These are phyloP conservation scores for Acestrorhynchus altus DNA, from an alignment of 2,797 vertebrate genomes.

Conservation along the genomic window DNA sequence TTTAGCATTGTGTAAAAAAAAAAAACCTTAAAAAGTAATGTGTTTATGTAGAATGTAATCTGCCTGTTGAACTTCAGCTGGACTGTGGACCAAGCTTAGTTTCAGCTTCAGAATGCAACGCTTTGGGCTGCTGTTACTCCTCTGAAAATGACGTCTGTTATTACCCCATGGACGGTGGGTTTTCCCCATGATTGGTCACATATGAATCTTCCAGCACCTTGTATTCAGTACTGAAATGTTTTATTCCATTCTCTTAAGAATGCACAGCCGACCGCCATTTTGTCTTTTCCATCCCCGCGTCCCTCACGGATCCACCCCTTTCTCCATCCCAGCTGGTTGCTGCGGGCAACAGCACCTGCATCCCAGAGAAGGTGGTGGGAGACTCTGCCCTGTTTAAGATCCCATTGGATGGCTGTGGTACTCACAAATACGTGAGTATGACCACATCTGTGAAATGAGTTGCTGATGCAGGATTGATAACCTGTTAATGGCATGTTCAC, in stretches of 20 bases:
- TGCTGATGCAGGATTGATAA: neutral
- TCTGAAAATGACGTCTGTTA: constrained; percentile 69
- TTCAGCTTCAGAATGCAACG: constrained; percentile 68
- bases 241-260: constrained; percentile 64
- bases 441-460: neutral
- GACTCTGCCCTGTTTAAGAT: constrained; percentile 79
- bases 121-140: constrained; percentile 79
- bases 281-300: constrained; percentile 77
- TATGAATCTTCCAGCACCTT: neutral
- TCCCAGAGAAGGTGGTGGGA: constrained; percentile 70
- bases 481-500: neutral
- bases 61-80: constrained; percentile 72
- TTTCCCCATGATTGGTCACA: neutral
- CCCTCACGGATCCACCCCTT: constrained; percentile 75
- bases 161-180: constrained; percentile 82
- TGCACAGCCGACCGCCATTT: constrained; percentile 82
- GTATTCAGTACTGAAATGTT: no score
- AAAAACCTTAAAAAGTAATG: no score
- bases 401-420: constrained; percentile 78
- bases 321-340: constrained; percentile 69
- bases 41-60: constrained; percentile 73
- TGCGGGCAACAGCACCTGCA: constrained; percentile 71
- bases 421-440: constrained; percentile 72
- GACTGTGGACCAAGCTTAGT: constrained; percentile 68
- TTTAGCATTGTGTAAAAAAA: no score